phyloP scores from a whole-genome alignment of 1,140 invertebrate species.

The Meloidogyne chitwoodi region DNA sequence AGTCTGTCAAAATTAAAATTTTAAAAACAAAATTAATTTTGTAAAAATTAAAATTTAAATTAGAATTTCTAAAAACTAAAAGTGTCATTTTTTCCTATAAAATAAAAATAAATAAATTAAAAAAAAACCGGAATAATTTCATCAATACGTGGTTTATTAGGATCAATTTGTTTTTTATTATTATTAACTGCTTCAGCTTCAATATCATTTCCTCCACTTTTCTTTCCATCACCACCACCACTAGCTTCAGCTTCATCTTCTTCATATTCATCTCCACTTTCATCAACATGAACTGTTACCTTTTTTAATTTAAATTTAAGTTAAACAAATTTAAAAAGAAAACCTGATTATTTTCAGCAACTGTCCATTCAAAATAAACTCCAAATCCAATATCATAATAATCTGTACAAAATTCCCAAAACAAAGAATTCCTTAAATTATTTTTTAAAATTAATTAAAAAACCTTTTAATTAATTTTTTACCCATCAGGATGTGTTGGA shows the following conservation, averaged over 20 bases:
- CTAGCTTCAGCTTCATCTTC: constrained; percentile 56
- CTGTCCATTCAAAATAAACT: constrained; percentile 95
- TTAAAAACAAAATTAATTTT: not conserved
- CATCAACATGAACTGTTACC: not conserved
- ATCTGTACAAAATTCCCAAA: constrained; percentile 99
- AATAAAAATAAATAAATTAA: not conserved
- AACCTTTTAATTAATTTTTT: not conserved
- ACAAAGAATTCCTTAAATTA: constrained; percentile 71
- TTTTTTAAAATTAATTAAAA: not conserved
- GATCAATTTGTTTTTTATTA: constrained; percentile 41
- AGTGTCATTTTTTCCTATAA: no score
- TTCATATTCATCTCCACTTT: constrained; percentile 54
- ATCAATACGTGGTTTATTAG: constrained; percentile 68
- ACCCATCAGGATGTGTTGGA: constrained; percentile 86
- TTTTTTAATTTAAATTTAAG: not conserved
- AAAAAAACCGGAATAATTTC: constrained; percentile 75
- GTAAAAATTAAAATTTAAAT: no score
- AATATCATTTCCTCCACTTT: constrained; percentile 31
- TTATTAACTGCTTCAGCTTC: constrained; percentile 39
- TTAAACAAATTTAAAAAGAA: not conserved
- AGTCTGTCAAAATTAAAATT: not conserved
- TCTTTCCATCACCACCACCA: not conserved
- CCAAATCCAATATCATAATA: constrained; percentile 98
- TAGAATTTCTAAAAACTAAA: no score
- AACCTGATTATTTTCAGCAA: constrained; percentile 63